Conservation (phyloP, 2,888 invertebrate genomes). For the Rotaria macrura region DNA sequence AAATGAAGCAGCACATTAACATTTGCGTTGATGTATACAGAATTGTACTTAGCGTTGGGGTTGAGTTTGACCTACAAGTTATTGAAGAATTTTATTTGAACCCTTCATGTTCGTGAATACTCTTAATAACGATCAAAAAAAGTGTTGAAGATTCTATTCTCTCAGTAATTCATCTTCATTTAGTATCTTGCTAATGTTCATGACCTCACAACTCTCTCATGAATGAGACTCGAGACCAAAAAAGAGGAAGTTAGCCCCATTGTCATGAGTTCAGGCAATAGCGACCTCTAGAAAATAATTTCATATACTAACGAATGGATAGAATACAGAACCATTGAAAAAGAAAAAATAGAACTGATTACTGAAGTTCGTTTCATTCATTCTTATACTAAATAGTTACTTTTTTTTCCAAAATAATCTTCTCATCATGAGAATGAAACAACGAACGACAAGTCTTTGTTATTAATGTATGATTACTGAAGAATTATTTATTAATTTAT, state of each 20-base stretch:
- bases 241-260: too few species aligned
- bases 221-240: too few species aligned
- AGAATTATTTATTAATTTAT: not conserved
- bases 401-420: not conserved
- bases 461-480: not conserved
- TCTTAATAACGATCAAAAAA: too few species aligned
- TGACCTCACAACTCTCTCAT: too few species aligned
- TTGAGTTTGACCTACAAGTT: too few species aligned
- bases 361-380: not conserved
- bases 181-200: too few species aligned
- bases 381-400: not conserved
- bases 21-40: too few species aligned
- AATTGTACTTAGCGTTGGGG: too few species aligned
- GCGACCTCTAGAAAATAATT: not conserved
- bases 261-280: not conserved
- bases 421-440: not conserved
- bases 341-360: not conserved
- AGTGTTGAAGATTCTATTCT: too few species aligned
- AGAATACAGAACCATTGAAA: not conserved
- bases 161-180: too few species aligned
- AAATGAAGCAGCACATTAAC: not conserved
- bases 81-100: too few species aligned
- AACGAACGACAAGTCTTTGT: not conserved
- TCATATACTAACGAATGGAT: not conserved
- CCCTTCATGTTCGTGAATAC: too few species aligned